A percentile compares a stretch with the other conserved stretches of the same genome.
These are phyloP conservation scores for Apostichopus parvimensis DNA, from an alignment of 35 echinoderm and acorn worm species.

Conservation along the genomic window DNA sequence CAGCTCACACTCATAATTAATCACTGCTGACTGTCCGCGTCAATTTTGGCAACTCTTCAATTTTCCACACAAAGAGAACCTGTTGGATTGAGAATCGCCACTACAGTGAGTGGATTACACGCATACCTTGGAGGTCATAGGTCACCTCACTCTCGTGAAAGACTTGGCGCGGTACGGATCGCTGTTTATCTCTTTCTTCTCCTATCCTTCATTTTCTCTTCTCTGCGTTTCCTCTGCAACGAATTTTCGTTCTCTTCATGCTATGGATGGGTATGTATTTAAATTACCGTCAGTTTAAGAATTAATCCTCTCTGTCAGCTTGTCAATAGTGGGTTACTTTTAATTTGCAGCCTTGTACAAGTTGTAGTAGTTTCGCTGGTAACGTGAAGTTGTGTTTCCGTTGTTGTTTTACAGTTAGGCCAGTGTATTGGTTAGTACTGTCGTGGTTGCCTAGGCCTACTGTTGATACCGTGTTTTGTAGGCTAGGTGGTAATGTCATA, in stretches of 20 bases:
- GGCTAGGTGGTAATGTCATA: no score
- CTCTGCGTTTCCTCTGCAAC: constrained; percentile 51
- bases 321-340: background rate
- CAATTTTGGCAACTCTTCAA: background rate
- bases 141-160: constrained; percentile 27
- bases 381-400: no score
- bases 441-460: no score
- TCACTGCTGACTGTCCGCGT: no score
- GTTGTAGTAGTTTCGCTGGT: no score
- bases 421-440: no score
- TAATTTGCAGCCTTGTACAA: background rate
- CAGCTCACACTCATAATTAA: no score
- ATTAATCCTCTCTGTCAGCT: background rate
- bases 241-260: constrained; percentile 45
- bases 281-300: background rate
- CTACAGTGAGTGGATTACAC: background rate
- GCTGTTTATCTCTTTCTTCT: constrained; percentile 39
- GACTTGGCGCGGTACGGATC: constrained; percentile 46
- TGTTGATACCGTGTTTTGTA: no score
- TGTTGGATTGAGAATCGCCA: background rate
- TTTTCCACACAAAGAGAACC: background rate
- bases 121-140: constrained; percentile 24
- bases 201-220: constrained; percentile 46
- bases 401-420: no score
- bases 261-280: constrained; percentile 38